These are phyloP conservation scores for Whitmania pigra DNA, from an alignment of 1,140 invertebrate species.

Conservation along the genomic window DNA sequence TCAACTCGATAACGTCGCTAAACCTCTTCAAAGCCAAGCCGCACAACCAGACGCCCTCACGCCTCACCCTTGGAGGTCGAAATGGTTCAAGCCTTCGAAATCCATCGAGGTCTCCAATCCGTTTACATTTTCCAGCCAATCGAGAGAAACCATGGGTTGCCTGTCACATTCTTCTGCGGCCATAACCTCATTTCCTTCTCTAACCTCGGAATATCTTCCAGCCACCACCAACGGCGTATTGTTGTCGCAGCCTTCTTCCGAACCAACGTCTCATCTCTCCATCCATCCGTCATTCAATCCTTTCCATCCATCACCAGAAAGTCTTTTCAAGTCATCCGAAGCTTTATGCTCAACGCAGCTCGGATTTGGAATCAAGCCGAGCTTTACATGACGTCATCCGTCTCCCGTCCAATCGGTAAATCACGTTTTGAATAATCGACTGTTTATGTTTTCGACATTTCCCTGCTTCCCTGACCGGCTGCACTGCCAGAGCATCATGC, in stretches of 20 bases:
- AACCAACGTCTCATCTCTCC: slow-evolving; percentile 1
- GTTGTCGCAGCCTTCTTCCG: neutral
- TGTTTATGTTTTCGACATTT: too few species aligned
- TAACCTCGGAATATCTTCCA: neutral
- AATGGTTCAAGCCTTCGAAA: slow-evolving; percentile 3
- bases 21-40: neutral
- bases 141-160: neutral
- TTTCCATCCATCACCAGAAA: slow-evolving; percentile 3
- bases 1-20: too few species aligned
- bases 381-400: too few species aligned
- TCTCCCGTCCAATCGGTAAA: too few species aligned
- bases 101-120: slow-evolving; percentile 5
- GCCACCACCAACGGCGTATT: neutral
- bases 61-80: neutral
- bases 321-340: neutral
- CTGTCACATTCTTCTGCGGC: neutral
- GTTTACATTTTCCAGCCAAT: neutral
- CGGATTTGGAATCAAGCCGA: too few species aligned
- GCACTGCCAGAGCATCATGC: too few species aligned
- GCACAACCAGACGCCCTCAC: neutral
- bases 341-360: too few species aligned
- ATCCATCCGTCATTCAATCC: neutral
- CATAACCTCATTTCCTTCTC: neutral
- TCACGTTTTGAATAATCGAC: too few species aligned
- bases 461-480: too few species aligned